phyloP scores from a whole-genome alignment of 37 sponge, comb jelly and placozoan genomes.

The Ephydatia muelleri region DNA sequence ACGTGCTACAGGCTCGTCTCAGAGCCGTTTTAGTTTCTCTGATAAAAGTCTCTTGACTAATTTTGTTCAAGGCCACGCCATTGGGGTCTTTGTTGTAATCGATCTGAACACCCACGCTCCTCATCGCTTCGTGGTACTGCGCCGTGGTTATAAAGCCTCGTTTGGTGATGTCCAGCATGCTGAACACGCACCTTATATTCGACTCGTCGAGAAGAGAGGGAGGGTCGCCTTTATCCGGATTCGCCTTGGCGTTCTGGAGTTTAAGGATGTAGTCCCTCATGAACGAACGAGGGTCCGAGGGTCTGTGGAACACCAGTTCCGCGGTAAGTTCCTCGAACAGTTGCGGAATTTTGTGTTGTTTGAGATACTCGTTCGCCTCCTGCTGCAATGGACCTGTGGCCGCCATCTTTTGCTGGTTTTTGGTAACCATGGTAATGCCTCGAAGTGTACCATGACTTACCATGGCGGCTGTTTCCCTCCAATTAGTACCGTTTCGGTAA shows the following conservation, averaged over 20 bases:
- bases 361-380: constrained; percentile 65
- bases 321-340: constrained; percentile 88
- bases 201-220: constrained; percentile 80
- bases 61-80: constrained; percentile 66
- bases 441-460: not conserved
- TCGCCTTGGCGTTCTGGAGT: constrained; percentile 59
- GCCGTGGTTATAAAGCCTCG: constrained; percentile 71
- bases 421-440: not conserved
- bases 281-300: constrained; percentile 78
- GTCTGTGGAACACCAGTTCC: constrained; percentile 78
- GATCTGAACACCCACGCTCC: constrained; percentile 50
- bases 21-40: constrained; percentile 64
- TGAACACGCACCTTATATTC: constrained; percentile 80
- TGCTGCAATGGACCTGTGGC: constrained; percentile 14
- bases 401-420: not conserved
- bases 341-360: constrained; percentile 76
- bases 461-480: not conserved
- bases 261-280: constrained; percentile 71
- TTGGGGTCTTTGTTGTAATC: constrained; percentile 63
- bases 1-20: constrained; percentile 49
- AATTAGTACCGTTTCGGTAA: constrained; percentile 10
- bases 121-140: constrained; percentile 89
- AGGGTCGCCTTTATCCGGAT: constrained; percentile 36
- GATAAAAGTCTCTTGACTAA: constrained; percentile 72
- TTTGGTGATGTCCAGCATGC: constrained; percentile 88